Percentiles rank a stretch among this genome's conserved stretches.
Evolutionary conservation across 2,113 vertebrate species (phyloP).

Genomic region (Speoplatyrhinus poulsoni): DNA sequence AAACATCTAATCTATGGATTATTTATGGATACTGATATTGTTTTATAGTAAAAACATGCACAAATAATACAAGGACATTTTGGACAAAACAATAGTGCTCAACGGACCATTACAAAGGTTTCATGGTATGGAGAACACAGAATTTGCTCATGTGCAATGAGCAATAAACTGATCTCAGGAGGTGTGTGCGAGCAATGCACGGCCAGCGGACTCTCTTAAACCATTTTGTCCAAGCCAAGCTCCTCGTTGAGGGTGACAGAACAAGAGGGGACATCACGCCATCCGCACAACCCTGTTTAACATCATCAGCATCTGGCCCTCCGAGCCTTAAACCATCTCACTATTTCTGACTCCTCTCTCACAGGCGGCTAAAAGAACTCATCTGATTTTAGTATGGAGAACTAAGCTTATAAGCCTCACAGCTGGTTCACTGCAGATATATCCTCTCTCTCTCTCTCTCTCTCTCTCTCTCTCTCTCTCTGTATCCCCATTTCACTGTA

Average conservation of each 20-base stretch:
- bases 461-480: slow-evolving; percentile 28
- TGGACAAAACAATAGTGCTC: too few species aligned
- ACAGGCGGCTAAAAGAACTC: slow-evolving; percentile 54
- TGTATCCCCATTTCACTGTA: slow-evolving; percentile 57
- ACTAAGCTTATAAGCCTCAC: slow-evolving; percentile 68
- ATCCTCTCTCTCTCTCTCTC: slow-evolving; percentile 21
- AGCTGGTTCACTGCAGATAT: slow-evolving; percentile 70
- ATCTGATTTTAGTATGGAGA: slow-evolving; percentile 54
- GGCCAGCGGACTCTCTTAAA: slow-evolving; percentile 7
- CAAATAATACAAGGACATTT: too few species aligned
- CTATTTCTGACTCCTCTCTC: slow-evolving; percentile 31
- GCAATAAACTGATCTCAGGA: not conserved
- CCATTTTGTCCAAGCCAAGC: not conserved
- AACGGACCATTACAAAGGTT: too few species aligned
- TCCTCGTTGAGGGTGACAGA: not conserved
- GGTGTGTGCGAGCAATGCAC: not conserved
- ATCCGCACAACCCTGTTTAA: not conserved
- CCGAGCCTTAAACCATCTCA: slow-evolving; percentile 16
- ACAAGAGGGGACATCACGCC: not conserved
- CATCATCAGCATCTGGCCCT: slow-evolving; percentile 14
- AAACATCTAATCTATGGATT: too few species aligned
- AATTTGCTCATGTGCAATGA: too few species aligned
- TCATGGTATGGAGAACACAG: too few species aligned
- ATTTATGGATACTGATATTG: too few species aligned
- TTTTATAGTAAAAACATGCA: too few species aligned